These are phyloP conservation scores for Heliconius congener DNA, from an alignment of 1,140 invertebrate genomes.

Conservation along the genomic window DNA sequence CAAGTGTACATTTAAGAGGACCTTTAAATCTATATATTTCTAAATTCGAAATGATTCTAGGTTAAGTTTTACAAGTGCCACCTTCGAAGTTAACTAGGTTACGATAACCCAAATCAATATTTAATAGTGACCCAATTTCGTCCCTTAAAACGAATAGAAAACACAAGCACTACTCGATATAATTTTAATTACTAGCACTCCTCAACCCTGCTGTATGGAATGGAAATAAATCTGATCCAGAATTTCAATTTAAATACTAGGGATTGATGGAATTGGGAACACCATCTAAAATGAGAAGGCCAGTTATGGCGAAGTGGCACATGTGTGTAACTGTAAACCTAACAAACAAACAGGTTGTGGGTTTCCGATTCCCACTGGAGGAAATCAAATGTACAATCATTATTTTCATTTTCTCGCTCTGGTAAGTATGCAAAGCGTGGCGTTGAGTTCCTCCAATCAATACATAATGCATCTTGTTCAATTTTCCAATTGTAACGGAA, in stretches of 20 bases:
- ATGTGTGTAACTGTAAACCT: not conserved
- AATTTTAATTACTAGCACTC: not conserved
- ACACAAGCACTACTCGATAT: constrained; percentile 8
- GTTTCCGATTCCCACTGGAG: not conserved
- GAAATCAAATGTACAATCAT: not conserved
- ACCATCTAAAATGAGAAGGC: not conserved
- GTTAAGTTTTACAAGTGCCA: too few relatives aligned
- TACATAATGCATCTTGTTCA: too few relatives aligned
- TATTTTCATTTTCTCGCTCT: too few relatives aligned
- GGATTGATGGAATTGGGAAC: not conserved
- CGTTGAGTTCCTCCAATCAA: too few relatives aligned
- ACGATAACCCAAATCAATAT: not conserved
- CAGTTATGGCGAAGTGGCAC: not conserved
- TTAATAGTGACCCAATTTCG: constrained; percentile 12
- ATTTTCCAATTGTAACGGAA: too few relatives aligned
- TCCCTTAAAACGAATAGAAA: not conserved
- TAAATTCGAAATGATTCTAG: too few relatives aligned
- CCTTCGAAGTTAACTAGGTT: not conserved
- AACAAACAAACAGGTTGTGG: too few relatives aligned
- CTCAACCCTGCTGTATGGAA: not conserved
- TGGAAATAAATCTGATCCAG: not conserved
- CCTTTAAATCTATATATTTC: too few relatives aligned
- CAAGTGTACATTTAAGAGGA: too few relatives aligned
- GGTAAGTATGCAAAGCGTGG: too few relatives aligned
- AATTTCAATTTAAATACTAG: not conserved